A percentile compares a stretch with the other conserved stretches of the same genome.
These are phyloP conservation scores for Capreolus pygargus DNA, from an alignment of 2,113 vertebrate species.

Conservation along the genomic window DNA sequence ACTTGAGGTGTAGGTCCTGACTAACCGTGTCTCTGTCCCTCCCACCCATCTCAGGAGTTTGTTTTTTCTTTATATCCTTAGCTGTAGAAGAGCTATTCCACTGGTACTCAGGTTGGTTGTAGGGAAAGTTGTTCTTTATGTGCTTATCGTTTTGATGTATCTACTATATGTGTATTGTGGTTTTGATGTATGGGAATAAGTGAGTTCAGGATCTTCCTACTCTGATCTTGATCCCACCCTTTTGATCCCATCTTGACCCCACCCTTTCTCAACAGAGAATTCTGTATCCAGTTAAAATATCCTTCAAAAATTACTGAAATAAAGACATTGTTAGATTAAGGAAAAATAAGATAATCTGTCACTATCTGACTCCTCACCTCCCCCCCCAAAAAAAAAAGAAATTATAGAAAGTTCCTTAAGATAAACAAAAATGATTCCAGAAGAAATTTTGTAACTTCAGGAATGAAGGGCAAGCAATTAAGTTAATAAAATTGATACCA, in stretches of 20 bases:
- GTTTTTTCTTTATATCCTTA: background rate
- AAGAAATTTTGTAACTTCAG: background rate
- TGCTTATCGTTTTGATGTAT: background rate
- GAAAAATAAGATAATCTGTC: background rate
- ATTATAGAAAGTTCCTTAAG: background rate
- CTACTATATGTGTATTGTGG: too few relatives aligned
- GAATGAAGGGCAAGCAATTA: background rate
- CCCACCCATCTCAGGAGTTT: background rate
- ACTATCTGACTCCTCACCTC: background rate
- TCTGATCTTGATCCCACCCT: background rate
- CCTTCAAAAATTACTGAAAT: background rate
- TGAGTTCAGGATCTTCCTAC: background rate
- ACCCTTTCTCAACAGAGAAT: background rate
- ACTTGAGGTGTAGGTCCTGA: too few relatives aligned
- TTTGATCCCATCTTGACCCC: background rate
- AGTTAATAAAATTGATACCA: background rate
- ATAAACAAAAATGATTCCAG: background rate
- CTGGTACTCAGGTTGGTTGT: background rate
- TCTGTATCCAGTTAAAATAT: background rate
- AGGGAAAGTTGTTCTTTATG: background rate
- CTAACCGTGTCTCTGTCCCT: background rate
- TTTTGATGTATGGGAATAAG: background rate
- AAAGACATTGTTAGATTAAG: background rate
- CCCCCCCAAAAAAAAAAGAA: fast-evolving
- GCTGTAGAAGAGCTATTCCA: background rate